phyloP scores from a whole-genome alignment of 1,140 invertebrate species.

The Trichonephila inaurata region DNA sequence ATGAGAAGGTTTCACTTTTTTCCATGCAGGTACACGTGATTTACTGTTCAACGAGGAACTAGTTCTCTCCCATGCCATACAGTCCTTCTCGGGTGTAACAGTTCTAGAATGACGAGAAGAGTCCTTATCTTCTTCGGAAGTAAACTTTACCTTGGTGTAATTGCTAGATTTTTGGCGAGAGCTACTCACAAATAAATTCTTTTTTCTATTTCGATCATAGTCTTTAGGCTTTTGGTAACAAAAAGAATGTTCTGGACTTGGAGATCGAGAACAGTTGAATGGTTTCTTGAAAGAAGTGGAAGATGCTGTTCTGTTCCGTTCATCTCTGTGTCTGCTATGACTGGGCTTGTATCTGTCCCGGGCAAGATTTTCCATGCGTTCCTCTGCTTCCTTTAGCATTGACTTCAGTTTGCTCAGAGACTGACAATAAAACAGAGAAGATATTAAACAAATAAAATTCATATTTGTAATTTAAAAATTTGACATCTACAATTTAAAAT shows the following conservation, averaged over 20 bases:
- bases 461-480: slow-evolving; percentile 29
- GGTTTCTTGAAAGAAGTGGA: background rate
- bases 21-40: slow-evolving; percentile 49
- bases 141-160: background rate
- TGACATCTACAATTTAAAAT: no score
- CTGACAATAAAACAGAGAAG: slow-evolving; percentile 79
- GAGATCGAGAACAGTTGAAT: background rate
- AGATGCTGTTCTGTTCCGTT: background rate
- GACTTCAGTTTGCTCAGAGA: slow-evolving; percentile 83
- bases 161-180: background rate
- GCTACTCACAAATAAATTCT: background rate
- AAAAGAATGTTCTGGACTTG: slow-evolving; percentile 5
- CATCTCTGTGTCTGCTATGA: background rate
- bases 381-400: slow-evolving; percentile 81
- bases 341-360: slow-evolving; percentile 78
- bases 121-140: background rate
- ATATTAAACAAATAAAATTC: background rate
- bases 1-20: slow-evolving; percentile 37
- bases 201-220: background rate
- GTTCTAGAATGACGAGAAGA: background rate
- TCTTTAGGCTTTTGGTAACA: slow-evolving; percentile 42
- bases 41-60: background rate
- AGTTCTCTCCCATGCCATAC: background rate
- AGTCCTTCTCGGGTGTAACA: background rate
- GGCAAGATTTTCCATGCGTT: slow-evolving; percentile 80